phyloP scores from a whole-genome alignment of 2,113 vertebrate species.

The Mesoclemmys tuberculata region DNA sequence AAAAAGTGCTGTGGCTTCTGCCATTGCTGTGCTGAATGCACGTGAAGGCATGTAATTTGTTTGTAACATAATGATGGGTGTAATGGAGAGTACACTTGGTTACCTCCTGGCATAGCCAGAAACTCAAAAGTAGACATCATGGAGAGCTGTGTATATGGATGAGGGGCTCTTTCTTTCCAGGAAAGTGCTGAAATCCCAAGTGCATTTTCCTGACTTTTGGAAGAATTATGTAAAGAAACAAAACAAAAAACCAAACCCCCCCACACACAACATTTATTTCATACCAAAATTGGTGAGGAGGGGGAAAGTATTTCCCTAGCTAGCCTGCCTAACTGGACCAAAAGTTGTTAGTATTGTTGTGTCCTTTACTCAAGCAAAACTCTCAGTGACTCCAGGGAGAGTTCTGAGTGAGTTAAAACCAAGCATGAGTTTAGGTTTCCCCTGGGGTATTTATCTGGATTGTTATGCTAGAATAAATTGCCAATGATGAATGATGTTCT shows the following conservation, averaged over 20 bases:
- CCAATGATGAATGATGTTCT: neutral
- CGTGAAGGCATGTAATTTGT: neutral
- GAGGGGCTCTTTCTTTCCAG: neutral
- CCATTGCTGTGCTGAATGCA: neutral
- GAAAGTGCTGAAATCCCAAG: neutral
- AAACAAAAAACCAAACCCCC: neutral
- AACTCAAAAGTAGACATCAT: neutral
- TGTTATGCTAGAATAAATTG: neutral
- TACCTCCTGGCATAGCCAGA: neutral
- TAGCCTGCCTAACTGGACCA: neutral
- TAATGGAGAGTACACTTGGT: neutral
- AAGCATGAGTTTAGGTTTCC: neutral
- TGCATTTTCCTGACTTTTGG: neutral
- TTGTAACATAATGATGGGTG: neutral
- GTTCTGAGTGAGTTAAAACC: neutral
- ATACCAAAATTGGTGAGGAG: neutral
- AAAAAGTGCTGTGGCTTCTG: constrained; percentile 30
- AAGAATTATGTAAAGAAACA: neutral
- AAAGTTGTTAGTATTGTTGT: neutral
- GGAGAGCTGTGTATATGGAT: neutral
- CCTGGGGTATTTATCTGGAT: neutral
- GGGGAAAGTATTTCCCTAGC: neutral
- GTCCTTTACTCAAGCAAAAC: neutral
- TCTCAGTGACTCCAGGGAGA: neutral
- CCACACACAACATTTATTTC: neutral